Evolutionary conservation across 1,140 invertebrate genomes (phyloP).

Genomic region (Aplysia californica): DNA sequence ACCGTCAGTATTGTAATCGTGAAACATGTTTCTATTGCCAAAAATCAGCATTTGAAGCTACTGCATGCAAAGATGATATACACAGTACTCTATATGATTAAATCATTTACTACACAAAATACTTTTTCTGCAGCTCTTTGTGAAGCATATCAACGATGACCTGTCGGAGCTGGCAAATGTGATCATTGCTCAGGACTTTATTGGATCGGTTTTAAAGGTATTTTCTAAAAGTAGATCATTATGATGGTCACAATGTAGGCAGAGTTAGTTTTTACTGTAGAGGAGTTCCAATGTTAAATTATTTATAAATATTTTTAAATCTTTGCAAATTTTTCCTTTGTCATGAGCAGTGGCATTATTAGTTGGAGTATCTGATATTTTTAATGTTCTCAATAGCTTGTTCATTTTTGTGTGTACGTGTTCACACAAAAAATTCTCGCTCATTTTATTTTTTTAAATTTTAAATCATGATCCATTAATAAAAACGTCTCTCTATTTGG

Average conservation of each 20-base stretch:
- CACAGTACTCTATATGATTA: too few species aligned
- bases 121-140: slow-evolving; percentile 14
- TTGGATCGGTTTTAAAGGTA: slow-evolving; percentile 22
- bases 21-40: background rate
- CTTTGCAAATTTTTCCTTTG: background rate
- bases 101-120: too few species aligned
- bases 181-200: slow-evolving; percentile 10
- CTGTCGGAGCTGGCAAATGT: slow-evolving; percentile 19
- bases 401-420: too few species aligned
- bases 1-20: too few species aligned
- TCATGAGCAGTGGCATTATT: background rate
- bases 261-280: background rate
- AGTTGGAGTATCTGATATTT: background rate
- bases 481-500: too few species aligned
- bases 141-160: slow-evolving; percentile 19
- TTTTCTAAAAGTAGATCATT: too few species aligned
- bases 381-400: background rate
- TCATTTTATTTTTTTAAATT: too few species aligned
- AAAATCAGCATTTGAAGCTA: background rate
- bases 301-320: too few species aligned
- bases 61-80: too few species aligned
- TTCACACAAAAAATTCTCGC: too few species aligned
- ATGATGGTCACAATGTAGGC: too few species aligned
- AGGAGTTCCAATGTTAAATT: background rate
- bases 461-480: too few species aligned